phyloP scores from a whole-genome alignment of 2,888 invertebrate genomes.

The Chaitophorus viminalis region DNA sequence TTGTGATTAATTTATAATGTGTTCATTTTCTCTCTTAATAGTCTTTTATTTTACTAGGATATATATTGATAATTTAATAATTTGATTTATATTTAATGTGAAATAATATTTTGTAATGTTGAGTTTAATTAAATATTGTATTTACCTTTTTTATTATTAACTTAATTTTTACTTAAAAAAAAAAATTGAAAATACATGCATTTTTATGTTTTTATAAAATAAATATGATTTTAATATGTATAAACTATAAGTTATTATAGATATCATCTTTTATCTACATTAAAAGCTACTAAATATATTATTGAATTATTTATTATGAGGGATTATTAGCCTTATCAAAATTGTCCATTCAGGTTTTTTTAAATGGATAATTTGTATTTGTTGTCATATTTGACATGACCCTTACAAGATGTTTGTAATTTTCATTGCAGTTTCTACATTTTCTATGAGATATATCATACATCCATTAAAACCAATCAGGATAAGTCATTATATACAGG shows the following conservation, averaged over 20 bases:
- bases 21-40: neutral
- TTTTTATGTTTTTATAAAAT: neutral
- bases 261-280: neutral
- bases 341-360: too few species aligned
- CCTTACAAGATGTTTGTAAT: too few species aligned
- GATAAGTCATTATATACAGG: too few species aligned
- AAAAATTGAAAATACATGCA: neutral
- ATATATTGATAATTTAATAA: neutral
- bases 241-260: neutral
- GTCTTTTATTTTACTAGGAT: neutral
- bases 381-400: too few species aligned
- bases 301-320: too few species aligned
- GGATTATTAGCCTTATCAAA: too few species aligned
- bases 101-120: neutral
- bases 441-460: too few species aligned
- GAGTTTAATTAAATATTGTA: neutral
- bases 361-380: too few species aligned
- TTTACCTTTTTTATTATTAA: neutral
- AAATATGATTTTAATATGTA: neutral
- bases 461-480: too few species aligned
- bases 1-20: neutral
- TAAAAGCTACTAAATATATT: neutral
- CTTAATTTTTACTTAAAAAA: neutral
- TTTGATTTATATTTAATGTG: neutral
- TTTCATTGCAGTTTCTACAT: too few species aligned